Evolutionary conservation across 2,888 invertebrate species (phyloP), one percentile per base, ranked within the genome.

Genomic region (Tuta absoluta): DNA sequence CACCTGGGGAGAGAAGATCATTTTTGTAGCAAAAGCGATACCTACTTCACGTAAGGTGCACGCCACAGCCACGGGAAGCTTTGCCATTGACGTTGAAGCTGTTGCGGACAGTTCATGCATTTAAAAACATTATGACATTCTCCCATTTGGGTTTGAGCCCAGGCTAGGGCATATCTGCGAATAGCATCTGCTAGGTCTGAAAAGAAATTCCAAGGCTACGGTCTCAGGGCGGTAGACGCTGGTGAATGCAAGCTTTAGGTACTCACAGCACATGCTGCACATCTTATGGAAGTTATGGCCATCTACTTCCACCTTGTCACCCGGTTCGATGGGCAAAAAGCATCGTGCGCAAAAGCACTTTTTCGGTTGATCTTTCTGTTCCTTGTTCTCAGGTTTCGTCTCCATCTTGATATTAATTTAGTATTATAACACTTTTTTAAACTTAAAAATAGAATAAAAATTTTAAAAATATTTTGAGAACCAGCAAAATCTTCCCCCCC

Each of bases 211-310:
- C 49, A 21, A 49, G 8, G 49, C 49, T 21, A 11, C 23, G 49
- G 49, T 49, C 21, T 49, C 23, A 4, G 17, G 11, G 10, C 5
- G 2, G n/a, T 4, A n/a, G 45, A 45, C 5, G 19, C 11, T 49
- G 19, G 49, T 10, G 11, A 21, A 21, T 48, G 23, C 11, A 23
- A 0, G 51, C 2, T 2, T 21, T 28, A 45, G 62, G n/a, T 49
- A 86, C 91, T 89, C 73, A 91, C 91, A 91, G 67, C 91, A 91
- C 76, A 80, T 86, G 68, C 89, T 84, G 69, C 91, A 91, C 48
- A 81, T 73, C 65, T 78, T 81, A 65, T 91, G 91, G 68, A 89
- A 91, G 68, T 82, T 84, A 62, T 91, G 89, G 21, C 85, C 87
- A 64, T 86, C 89, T 10, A 91, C 81, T 61, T 86, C 86, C 5